A percentile compares a stretch with the other conserved stretches of the same genome.
These are phyloP conservation scores for Calyptommatus sinebrachiatus DNA, from an alignment of 2,113 vertebrate genomes.

Conservation along the genomic window DNA sequence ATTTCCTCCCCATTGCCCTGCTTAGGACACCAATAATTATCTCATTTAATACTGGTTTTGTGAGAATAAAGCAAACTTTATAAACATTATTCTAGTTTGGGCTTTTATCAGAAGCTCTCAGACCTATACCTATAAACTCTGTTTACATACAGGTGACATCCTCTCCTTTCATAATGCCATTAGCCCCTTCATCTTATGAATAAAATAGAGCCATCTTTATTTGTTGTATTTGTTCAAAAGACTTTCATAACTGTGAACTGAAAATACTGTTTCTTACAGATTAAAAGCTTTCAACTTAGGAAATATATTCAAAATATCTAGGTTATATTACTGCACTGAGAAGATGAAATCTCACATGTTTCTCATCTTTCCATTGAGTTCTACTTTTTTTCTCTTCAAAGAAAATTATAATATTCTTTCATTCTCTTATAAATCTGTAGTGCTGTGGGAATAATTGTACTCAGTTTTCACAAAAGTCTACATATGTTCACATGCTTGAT, in stretches of 20 bases:
- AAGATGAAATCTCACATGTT: neutral
- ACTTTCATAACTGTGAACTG: conserved; percentile 19
- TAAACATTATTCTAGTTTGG: neutral
- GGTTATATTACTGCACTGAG: neutral
- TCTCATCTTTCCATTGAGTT: neutral
- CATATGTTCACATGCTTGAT: neutral
- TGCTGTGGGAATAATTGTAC: neutral
- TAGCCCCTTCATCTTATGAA: conserved; percentile 29
- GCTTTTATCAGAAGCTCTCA: conserved; percentile 6
- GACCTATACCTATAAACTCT: conserved; percentile 9
- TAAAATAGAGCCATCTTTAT: conserved; percentile 21
- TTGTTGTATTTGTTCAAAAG: conserved; percentile 24
- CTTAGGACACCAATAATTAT: too few relatives aligned
- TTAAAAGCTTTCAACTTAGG: neutral
- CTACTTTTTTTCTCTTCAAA: neutral
- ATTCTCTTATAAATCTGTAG: neutral
- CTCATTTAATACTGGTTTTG: neutral
- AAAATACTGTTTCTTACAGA: conserved; percentile 25
- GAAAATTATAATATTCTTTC: neutral
- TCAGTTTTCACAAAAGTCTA: neutral
- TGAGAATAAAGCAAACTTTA: conserved; percentile 1
- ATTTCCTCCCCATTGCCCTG: too few relatives aligned
- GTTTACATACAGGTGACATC: conserved; percentile 18
- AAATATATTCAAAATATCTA: conserved; percentile 22
- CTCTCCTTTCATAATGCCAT: neutral